Conservation (phyloP, 2,113 vertebrate species). For the Oenanthe melanoleuca region DNA sequence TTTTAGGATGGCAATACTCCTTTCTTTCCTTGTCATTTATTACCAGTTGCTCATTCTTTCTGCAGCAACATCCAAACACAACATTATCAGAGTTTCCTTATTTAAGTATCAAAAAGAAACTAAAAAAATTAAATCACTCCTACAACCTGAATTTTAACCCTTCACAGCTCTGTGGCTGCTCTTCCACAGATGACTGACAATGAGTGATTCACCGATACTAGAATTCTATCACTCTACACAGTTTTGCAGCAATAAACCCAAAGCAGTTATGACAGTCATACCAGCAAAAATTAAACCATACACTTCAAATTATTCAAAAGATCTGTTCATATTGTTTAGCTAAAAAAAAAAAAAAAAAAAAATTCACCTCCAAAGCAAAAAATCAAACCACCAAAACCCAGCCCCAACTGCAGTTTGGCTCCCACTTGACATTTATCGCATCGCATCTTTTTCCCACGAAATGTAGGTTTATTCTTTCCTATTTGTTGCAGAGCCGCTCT, state of each 20-base stretch:
- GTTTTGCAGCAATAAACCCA: not conserved
- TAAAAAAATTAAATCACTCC: not conserved
- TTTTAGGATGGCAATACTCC: not conserved
- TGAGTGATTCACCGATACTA: fast-evolving
- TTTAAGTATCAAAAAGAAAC: not conserved
- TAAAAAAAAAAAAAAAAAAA: not conserved
- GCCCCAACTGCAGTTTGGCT: not conserved
- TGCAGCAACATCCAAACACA: not conserved
- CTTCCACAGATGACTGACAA: not conserved
- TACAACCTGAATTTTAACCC: not conserved
- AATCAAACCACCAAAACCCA: not conserved
- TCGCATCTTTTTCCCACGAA: not conserved
- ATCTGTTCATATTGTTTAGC: not conserved
- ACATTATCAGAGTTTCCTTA: not conserved
- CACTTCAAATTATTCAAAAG: not conserved
- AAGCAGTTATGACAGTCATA: not conserved
- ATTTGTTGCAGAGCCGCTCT: not conserved
- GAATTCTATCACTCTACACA: not conserved
- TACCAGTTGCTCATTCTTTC: not conserved
- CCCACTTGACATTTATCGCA: not conserved
- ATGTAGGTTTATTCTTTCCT: not conserved
- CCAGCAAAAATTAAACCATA: not conserved
- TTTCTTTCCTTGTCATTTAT: not conserved
- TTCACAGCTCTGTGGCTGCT: not conserved
- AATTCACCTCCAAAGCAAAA: not conserved